Evolutionary conservation across 2,888 invertebrate genomes (phyloP), one percentile per base, ranked within the genome.

Genomic region (Drosophila acutilabella): DNA sequence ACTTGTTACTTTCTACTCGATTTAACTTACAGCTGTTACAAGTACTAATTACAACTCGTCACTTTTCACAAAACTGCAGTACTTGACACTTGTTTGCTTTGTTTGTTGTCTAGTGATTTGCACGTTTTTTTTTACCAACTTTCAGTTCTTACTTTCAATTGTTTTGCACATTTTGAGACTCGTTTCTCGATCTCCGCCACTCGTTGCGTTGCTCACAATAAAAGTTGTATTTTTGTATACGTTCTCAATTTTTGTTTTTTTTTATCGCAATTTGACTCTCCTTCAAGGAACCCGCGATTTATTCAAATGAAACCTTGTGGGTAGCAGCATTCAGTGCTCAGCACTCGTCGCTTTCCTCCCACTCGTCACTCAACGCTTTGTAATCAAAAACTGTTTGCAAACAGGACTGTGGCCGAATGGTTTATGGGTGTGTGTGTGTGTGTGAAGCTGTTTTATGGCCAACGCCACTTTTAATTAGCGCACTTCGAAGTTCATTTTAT

Each of bases 391-490:
- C 79, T 71, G 78, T 71, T 73, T 74, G 78, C 74, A 61, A 70
- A 78, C 38, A 59, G 74, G n/a, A 50, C 52, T 40, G 48, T 52
- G 38, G 51, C 44, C 38, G 45, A 36, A 42, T 1, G 16, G 26
- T 33, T 14, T 38, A n/a, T 42, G 18, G 36, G 33, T 18, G 23
- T 53, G 61, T 42, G 52, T 51, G 30, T 36, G 20, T 42, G 41
- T 26, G 11, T 18, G 58, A 36, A 53, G 67, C 58, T 64, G 62
- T 68, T 64, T 66, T 74, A 60, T 36, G 64, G 78, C 64, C 57
- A 76, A 64, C 66, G 71, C 64, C 64, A 60, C 69, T 81, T 80
- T 80, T 80, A 80, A 80, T 80, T 80, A 80, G 79, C 81, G 67
- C 74, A 78, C 78, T 81, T 81, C 71, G 68, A 51, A 68, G 81